Conservation (phyloP, 2,888 invertebrate species). For the Magallana nippona region DNA sequence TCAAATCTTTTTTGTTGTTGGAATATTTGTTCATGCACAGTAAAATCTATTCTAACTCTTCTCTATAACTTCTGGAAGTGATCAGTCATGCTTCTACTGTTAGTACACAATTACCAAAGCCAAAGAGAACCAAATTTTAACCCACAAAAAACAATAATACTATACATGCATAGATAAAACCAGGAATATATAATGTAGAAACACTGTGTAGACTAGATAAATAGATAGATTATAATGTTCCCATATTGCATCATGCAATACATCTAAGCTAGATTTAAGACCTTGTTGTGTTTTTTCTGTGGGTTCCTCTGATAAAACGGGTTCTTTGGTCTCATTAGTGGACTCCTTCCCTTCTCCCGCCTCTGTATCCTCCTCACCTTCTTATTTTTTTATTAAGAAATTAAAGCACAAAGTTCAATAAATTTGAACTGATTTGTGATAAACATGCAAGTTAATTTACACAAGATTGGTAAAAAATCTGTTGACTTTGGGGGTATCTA, state of each 20-base stretch:
- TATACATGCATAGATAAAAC: not conserved
- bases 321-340: not conserved
- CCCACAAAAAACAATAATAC: not conserved
- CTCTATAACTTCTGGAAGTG: not conserved
- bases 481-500: no score
- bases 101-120: not conserved
- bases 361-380: not conserved
- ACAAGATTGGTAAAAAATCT: not conserved
- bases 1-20: no score
- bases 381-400: not conserved
- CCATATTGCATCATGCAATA: not conserved
- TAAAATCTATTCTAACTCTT: no score
- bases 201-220: not conserved
- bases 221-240: not conserved
- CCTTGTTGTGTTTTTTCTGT: slow-evolving; percentile 15
- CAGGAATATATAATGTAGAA: not conserved
- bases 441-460: no score
- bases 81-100: not conserved
- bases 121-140: no score
- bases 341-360: not conserved
- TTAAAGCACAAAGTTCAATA: no score
- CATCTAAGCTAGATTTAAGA: not conserved
- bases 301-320: slow-evolving; percentile 10
- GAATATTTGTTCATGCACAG: no score
- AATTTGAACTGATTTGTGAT: no score